Conservation (phyloP, 2,113 vertebrate species). For the Dolichallabes microphthalmus region DNA sequence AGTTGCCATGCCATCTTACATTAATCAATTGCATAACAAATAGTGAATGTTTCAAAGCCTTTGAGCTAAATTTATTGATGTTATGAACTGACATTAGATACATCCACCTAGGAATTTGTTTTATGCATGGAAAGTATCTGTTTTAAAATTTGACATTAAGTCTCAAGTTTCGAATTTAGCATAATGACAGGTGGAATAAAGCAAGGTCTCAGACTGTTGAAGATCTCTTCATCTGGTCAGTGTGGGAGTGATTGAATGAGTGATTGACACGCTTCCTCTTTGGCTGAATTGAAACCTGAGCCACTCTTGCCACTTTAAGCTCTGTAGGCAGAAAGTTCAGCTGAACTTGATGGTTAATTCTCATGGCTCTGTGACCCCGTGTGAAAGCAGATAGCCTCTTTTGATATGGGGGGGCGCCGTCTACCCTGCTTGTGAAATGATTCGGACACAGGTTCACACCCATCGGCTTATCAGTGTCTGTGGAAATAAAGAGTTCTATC, state of each 20-base stretch:
- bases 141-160: not conserved
- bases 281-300: conserved; percentile 73
- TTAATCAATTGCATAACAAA: not conserved
- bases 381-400: conserved; percentile 70
- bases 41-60: not conserved
- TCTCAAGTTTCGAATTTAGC: not conserved
- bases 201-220: not conserved
- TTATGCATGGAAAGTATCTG: not conserved
- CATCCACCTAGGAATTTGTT: not conserved
- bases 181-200: not conserved
- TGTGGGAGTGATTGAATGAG: conserved; percentile 38
- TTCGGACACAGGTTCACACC: conserved; percentile 43
- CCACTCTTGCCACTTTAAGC: conserved; percentile 68
- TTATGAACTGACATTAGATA: not conserved
- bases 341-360: conserved; percentile 76
- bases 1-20: not conserved
- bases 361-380: conserved; percentile 75
- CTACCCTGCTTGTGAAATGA: conserved; percentile 48
- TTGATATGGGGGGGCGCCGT: conserved; percentile 43
- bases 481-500: conserved; percentile 28
- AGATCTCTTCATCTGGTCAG: conserved; percentile 13
- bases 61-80: not conserved
- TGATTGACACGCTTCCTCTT: conserved; percentile 77
- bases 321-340: conserved; percentile 67
- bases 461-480: conserved; percentile 39